Base-by-base conservation (phyloP, 2,113 vertebrate genomes). In the Muntiacus muntjak region DNA sequence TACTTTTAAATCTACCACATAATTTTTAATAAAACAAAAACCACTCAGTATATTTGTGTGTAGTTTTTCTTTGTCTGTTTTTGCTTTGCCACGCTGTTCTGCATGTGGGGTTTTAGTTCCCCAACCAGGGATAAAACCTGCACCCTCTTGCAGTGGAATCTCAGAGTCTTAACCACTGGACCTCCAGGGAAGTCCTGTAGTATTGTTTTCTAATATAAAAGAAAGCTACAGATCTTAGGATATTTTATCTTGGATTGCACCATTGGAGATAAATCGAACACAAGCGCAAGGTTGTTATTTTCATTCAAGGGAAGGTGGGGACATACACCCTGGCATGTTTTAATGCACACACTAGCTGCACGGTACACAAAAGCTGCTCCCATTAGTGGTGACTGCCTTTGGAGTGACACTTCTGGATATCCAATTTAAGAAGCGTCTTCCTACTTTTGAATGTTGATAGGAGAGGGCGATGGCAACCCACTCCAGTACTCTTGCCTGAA, bases 11-110 rank as follows among this genome's bases (percentile, higher is more conserved):
- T 55, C 43, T 52, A 71, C 54, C 60, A 50, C 76, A 47, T 54
- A 81, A 55, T 62, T 91, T 87, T 54, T 78, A 78, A 86, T 79
- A 67, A 94, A 95, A 84, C 76, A 60, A 74, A 93, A 83, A 28
- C 74, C 45, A 15, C 55, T 79, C 57, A 92, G 25, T 71, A 36
- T 21, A 57, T 36, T 43, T 55, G 21, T 83, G 45, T 81, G 23
- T 79, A 10, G 13, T 33, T 83, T 13, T 26, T 43, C 6, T 76
- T 14, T 26, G 36, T 43, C 71, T 43, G 12, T 2, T 76, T 76
- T 15, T 15, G 11, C 26, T 40, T 26, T 15, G 6, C 40, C 71
- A 76, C 0, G 6, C 23, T 76, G 23, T 43, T 76, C 40, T 43
- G 23, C 21, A 43, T 76, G 71, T 43, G 71, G 23, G 40, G 23